Evolutionary conservation across 2,888 invertebrate species (phyloP).

Genomic region (Trilocha varians): DNA sequence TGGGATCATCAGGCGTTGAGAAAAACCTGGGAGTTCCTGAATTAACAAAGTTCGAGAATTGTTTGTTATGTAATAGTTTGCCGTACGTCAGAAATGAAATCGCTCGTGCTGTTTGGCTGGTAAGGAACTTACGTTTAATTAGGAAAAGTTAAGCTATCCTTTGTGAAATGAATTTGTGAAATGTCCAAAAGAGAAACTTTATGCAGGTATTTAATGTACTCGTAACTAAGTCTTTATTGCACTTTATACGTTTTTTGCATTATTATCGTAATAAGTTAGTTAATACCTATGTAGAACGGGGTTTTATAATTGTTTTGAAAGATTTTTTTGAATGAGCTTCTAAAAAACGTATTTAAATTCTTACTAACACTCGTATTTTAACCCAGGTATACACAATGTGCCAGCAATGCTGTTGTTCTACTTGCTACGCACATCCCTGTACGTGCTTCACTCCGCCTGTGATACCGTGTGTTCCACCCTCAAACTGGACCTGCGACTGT

Average conservation of each 20-base stretch:
- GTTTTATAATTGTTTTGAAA: no score
- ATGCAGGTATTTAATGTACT: no score
- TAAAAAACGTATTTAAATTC: no score
- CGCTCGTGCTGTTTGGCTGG: constrained; percentile 55
- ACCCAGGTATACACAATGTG: constrained; percentile 59
- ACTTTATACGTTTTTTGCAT: no score
- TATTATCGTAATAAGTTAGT: no score
- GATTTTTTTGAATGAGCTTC: no score
- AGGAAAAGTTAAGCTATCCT: no score
- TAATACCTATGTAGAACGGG: no score
- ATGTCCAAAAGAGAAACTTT: no score
- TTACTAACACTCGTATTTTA: background rate
- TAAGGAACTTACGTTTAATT: no score
- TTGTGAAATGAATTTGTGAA: no score
- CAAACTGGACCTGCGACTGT: constrained; percentile 49
- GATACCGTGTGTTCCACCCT: constrained; percentile 47
- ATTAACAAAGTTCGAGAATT: constrained; percentile 56
- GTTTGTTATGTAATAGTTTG: constrained; percentile 46
- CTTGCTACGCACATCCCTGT: constrained; percentile 35
- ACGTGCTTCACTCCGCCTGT: constrained; percentile 37
- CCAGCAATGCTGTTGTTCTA: constrained; percentile 37
- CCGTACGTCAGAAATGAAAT: constrained; percentile 55
- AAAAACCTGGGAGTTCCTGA: constrained; percentile 55
- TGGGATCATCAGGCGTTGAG: constrained; percentile 57
- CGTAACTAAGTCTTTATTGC: no score